Evolutionary conservation across 2,888 invertebrate species (phyloP), one percentile per base, ranked within the genome.

Genomic region (Drosophila buzzatii): DNA sequence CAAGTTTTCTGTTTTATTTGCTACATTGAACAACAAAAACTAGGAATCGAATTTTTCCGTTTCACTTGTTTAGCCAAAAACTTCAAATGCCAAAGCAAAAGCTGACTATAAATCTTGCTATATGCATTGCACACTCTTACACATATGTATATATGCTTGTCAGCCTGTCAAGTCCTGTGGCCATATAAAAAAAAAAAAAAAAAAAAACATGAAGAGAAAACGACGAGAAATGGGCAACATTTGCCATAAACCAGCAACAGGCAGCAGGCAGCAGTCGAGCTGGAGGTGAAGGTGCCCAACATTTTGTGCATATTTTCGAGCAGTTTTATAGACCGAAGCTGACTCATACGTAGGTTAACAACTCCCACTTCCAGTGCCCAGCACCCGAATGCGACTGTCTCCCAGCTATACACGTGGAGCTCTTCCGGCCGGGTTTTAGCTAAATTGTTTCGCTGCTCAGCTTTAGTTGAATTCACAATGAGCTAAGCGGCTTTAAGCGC

Each of bases 401-500:
- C 20, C 33, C 44, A 35, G 47, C 14, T 2, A 23, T 23, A 31
- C 33, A 41, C 2, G 1, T 27, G 4, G 51, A 18, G 35, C 8
- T 31, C 42, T 41, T 27, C 14, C 45, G 47, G 39, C 31, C 45
- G 16, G 51, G 69, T 65, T 67, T 69, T 64, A 66, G 55, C 67
- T 62, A 80, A 80, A 84, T 82, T 82, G 82, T 84, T 79, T 84
- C 71, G 73, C 14, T 72, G 72, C 64, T 70, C 59, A 60, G 82
- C 64, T 75, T 82, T 75, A 79, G 82, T 73, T 61, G 79, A 85
- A 79, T 82, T 85, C 70, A 72, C 81, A 79, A 82, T 75, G 84
- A 81, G 74, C 73, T 86, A 86, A 84, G 85, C 81, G 84, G 86
- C 81, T 84, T 85, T 76, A 81, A 72, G 51, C 67, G 57, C 73